A percentile compares a stretch with the other conserved stretches of the same genome.
Evolutionary conservation across 2,888 invertebrate genomes (phyloP).

Genomic region (Mythimna ferrago): DNA sequence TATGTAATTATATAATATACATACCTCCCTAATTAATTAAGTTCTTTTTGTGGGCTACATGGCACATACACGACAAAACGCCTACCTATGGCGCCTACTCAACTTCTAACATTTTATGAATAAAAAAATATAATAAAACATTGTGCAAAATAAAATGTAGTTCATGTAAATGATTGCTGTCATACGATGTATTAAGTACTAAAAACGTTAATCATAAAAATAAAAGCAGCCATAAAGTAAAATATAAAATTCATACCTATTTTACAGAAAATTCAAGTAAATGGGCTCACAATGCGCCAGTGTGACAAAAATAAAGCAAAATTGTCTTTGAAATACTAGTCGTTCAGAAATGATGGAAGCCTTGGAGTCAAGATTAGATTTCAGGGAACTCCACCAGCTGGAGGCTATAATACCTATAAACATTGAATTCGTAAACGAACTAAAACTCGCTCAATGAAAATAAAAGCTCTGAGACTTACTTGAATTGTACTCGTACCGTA

Average conservation of each 20-base stretch:
- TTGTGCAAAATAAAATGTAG: conserved; percentile 7
- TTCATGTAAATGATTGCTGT: conserved; percentile 15
- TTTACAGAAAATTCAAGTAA: conserved; percentile 22
- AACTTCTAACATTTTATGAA: conserved; percentile 7
- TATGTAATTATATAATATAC: background rate
- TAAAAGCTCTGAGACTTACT: conserved; percentile 40
- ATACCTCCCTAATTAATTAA: background rate
- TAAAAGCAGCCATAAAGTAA: conserved; percentile 18
- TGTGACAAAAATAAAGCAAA: conserved; percentile 39
- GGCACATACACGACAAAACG: background rate
- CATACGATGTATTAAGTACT: background rate
- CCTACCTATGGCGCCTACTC: background rate
- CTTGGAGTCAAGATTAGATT: conserved; percentile 40
- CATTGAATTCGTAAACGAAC: conserved; percentile 19
- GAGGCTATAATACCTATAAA: conserved; percentile 25
- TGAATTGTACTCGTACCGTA: conserved; percentile 31
- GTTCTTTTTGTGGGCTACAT: background rate
- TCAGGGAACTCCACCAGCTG: conserved; percentile 16
- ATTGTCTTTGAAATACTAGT: conserved; percentile 45
- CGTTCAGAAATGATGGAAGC: conserved; percentile 24
- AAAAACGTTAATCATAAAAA: conserved; percentile 20
- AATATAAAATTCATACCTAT: conserved; percentile 32
- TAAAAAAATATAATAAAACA: conserved; percentile 8
- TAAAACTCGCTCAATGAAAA: conserved; percentile 10
- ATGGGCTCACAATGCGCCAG: conserved; percentile 13